Evolutionary conservation across 2,113 vertebrate genomes (phyloP), one percentile per base, ranked within the genome.

Genomic region (Sakesphorus luctuosus): DNA sequence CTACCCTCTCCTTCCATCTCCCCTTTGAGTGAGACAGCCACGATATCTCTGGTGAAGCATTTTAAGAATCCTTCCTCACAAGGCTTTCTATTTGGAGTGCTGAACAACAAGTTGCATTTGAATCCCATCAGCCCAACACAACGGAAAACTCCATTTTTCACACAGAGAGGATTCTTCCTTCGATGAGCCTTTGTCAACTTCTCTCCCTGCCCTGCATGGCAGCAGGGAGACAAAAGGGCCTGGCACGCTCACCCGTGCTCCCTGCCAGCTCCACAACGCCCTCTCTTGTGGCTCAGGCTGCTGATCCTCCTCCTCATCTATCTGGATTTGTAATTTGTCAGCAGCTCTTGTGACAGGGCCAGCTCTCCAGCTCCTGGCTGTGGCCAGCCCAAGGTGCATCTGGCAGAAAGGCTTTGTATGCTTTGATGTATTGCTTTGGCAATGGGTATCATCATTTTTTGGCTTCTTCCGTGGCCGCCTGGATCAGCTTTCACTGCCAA

Each of bases 261-360:
- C 87, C 74, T 95, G 97, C 97, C 97, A 97, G 79, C 33, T 55
- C 94, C 97, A 96, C 97, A 96, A 94, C 90, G 89, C 74, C 90
- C 89, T 95, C 93, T 94, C 97, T 97, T 96, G 96, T 97, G 97
- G 61, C 95, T 89, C 7, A 0, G 84, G 84, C 89, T 90, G 87
- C 87, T 5, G 66, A 81, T 94, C 87, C 68, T 96, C 95, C 92
- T 96, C 94, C 95, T 97, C 96, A 78, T 96, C 94, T 71, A 10
- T 80, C 87, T 67, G 81, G 15, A 25, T 91, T 18, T 89, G 71
- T 80, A 61, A 58, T 80, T 87, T 91, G 95, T 94, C 95, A 94
- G 96, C 92, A 94, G 95, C 82, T 94, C 93, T 31, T 69, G 87
- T 11, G 40, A 52, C 5, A 2, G 77, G 88, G 94, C 78, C 38